Base-by-base conservation (phyloP, 2,888 invertebrate species). In the Erebia aethiops region DNA sequence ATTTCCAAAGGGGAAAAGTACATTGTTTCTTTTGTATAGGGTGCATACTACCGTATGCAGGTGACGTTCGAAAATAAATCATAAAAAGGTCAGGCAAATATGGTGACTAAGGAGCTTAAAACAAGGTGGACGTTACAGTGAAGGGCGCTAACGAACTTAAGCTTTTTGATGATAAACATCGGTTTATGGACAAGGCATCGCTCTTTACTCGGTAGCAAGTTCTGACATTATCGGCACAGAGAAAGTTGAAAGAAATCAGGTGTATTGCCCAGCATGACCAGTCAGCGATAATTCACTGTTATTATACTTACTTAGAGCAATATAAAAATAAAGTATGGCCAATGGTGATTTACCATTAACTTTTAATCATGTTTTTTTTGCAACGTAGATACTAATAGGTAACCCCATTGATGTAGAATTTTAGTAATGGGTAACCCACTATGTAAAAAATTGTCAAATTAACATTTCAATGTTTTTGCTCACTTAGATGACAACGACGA, bases 11-110 rank as follows among this genome's bases (percentile, higher is more conserved):
- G 80, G 80, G 81, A 82, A 82, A 84, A 81, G 78, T 77, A 78
- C 81, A 84, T 89, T 87, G 88, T 89, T 85, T 85, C 78, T 75
- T 75, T 72, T 74, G 76, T 76, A 35, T 35, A 75, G 80, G 80
- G 81, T 79, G 81, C 80, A 81, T 79, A 81, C 79, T 79, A 65
- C 58, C 63, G 18, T 75, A 76, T 81, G 83, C 87, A 86, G 87
- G 86, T 88, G 88, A 85, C 80, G 78, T 74, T 71, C 75, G 75
- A 79, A 77, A 86, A 84, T 84, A 84, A 76, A 72, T 67, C 69
- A 71, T 69, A 57, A 70, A 72, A 73, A 76, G 73, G 75, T 74
- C 70, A 76, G 66, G 52, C 62, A 26, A 57, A 43, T 63, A 41
- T 64, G 65, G 49, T 70, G 21, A 62, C 18, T 69, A 61, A 51